Evolutionary conservation across 2,888 invertebrate genomes (phyloP).

Genomic region (Dione vanillae): DNA sequence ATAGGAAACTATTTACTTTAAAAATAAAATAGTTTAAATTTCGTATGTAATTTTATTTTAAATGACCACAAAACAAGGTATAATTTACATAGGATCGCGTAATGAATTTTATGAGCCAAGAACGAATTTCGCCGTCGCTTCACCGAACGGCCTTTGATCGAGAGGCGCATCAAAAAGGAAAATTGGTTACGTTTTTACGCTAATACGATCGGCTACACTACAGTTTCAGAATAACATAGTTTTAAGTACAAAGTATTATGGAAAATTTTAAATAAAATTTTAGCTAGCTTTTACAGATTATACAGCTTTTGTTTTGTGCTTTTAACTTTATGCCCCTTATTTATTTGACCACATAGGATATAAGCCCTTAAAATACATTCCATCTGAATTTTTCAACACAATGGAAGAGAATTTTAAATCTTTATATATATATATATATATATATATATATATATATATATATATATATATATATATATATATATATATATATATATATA

Average conservation of each 20-base stretch:
- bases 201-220: slow-evolving; percentile 33
- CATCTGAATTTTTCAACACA: too few relatives aligned
- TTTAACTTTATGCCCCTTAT: not conserved
- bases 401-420: too few relatives aligned
- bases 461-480: too few relatives aligned
- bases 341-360: too few relatives aligned
- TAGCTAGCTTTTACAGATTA: too few relatives aligned
- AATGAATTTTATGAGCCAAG: slow-evolving; percentile 64
- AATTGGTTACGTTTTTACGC: slow-evolving; percentile 71
- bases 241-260: slow-evolving; percentile 9
- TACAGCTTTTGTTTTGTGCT: not conserved
- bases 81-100: slow-evolving; percentile 20
- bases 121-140: slow-evolving; percentile 65
- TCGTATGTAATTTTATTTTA: not conserved
- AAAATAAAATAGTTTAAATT: not conserved
- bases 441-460: too few relatives aligned
- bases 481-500: too few relatives aligned
- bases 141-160: slow-evolving; percentile 72
- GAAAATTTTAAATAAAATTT: slow-evolving; percentile 18
- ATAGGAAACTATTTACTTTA: not conserved
- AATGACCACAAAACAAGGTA: slow-evolving; percentile 12
- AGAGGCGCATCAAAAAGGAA: slow-evolving; percentile 71
- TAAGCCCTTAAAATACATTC: too few relatives aligned
- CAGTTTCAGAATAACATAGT: slow-evolving; percentile 18
- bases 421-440: too few relatives aligned